Evolutionary conservation across 1,140 invertebrate genomes (phyloP), one percentile per base, ranked within the genome.

Genomic region (Cyclina sinensis): DNA sequence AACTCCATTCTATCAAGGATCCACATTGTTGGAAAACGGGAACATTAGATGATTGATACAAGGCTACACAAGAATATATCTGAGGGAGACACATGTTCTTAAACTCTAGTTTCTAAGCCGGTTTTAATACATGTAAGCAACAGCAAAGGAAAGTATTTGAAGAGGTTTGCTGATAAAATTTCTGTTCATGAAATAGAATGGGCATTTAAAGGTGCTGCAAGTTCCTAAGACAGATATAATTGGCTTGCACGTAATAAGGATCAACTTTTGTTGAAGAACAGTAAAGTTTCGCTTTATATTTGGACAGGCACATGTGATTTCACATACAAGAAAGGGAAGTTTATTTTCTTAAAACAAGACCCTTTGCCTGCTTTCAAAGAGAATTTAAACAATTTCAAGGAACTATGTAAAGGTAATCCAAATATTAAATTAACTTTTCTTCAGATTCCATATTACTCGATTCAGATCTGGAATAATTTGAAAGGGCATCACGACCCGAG

Each of bases 361-460:
- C 35, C 21, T 1, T 21, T 21, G 16, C 35, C 14, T 37, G 39
- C 32, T 21, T 37, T 37, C 2, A 73, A 37, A 1, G 35, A 73
- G 0, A 37, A 11, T 73, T 73, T 18, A 21, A 2, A 37, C 5
- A 73, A 73, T 14, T 39, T 12, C 21, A 73, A 46, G 24, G 24
- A 37, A 7, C 16, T 73, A 18, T 73, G 32, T 39, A 27, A 37
- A 37, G 18, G 68, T 4, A 37, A 39, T 73, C 57, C 57, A 27
- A 73, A 73, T 18, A 39, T 37, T 18, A 73, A 21, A 37, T 21
- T 73, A 7, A 5, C 68, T 37, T 73, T 37, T 73, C 24, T 73
- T 11, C 68, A 73, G 11, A 27, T 73, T 14, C 68, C 68, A 11
- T 73, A 73, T 46, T 37, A 73, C 39, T 73, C 68, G n/a, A 37